These are phyloP conservation scores for Ictalurus furcatus DNA, from an alignment of 2,113 vertebrate species.

Conservation along the genomic window DNA sequence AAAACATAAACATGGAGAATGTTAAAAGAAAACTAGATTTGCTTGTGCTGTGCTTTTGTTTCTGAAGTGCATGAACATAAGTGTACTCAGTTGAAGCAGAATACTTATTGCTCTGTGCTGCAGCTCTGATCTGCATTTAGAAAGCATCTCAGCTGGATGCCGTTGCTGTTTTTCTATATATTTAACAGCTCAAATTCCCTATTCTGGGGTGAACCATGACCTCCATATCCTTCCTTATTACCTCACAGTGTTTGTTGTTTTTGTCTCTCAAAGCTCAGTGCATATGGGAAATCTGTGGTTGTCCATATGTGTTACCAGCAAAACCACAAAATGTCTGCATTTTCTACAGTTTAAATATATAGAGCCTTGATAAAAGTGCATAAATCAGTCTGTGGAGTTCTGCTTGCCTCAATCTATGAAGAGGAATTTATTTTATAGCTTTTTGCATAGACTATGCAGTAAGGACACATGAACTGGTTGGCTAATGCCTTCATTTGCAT, in stretches of 20 bases:
- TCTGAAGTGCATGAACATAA: constrained; percentile 24
- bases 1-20: neutral
- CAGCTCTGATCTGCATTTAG: constrained; percentile 5
- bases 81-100: neutral
- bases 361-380: neutral
- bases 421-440: neutral
- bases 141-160: constrained; percentile 19
- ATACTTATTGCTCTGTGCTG: neutral
- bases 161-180: constrained; percentile 31
- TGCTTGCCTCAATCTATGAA: neutral
- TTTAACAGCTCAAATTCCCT: constrained; percentile 1
- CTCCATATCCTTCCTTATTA: constrained; percentile 28
- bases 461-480: neutral
- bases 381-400: neutral
- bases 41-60: constrained; percentile 16
- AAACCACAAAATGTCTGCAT: constrained; percentile 26
- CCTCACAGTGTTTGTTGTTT: constrained; percentile 6
- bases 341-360: neutral
- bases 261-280: constrained; percentile 3
- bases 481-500: constrained; percentile 8
- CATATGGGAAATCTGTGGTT: constrained; percentile 16
- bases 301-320: constrained; percentile 2
- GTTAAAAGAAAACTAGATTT: constrained; percentile 11
- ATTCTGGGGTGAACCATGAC: constrained; percentile 12
- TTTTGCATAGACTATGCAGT: neutral